Conservation (phyloP, 2,888 invertebrate species). For the Scaptomyza flava region DNA sequence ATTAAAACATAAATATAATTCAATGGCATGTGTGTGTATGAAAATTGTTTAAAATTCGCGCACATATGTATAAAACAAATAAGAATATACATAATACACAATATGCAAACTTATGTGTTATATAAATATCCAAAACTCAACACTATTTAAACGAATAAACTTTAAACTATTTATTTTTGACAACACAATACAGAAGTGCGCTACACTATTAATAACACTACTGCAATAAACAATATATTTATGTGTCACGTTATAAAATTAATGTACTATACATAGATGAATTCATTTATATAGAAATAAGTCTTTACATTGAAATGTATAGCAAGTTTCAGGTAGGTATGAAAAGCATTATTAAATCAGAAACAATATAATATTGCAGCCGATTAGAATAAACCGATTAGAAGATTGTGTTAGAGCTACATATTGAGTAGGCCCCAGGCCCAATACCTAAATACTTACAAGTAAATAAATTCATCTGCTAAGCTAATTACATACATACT, state of each 20-base stretch:
- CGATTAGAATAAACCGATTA: not conserved
- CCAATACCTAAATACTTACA: not conserved
- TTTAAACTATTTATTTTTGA: constrained; percentile 29
- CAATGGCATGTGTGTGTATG: constrained; percentile 24
- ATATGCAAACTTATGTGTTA: constrained; percentile 34
- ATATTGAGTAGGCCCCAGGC: not conserved
- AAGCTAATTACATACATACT: not conserved
- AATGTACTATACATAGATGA: not conserved
- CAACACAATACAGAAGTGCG: constrained; percentile 11
- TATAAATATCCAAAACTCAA: constrained; percentile 26
- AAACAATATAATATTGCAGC: not conserved
- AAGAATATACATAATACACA: not conserved
- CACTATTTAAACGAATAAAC: constrained; percentile 37
- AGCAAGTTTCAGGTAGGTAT: constrained; percentile 7
- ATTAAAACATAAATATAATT: constrained; percentile 20
- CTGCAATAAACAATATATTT: not conserved
- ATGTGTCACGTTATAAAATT: not conserved
- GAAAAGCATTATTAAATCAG: constrained; percentile 11
- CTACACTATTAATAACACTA: constrained; percentile 22
- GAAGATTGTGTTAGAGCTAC: not conserved
- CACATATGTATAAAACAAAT: constrained; percentile 1
- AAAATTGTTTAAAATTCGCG: constrained; percentile 15
- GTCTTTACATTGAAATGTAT: constrained; percentile 7
- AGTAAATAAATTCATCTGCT: constrained; percentile 5
- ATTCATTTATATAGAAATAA: constrained; percentile 1